A percentile compares a stretch with the other conserved stretches of the same genome.
These are phyloP conservation scores for Drosophila tristis DNA, from an alignment of 1,140 invertebrate genomes.

Conservation along the genomic window DNA sequence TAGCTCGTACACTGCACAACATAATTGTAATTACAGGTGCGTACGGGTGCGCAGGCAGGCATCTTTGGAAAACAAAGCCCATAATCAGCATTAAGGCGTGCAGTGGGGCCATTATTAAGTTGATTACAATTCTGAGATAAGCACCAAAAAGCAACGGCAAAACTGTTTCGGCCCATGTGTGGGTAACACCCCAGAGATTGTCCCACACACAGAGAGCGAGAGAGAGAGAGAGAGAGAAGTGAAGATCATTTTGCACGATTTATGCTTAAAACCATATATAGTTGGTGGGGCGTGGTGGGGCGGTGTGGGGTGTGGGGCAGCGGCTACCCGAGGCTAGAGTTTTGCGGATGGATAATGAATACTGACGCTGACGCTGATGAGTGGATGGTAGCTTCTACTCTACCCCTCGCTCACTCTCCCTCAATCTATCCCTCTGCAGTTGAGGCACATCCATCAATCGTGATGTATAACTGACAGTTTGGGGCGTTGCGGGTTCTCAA, in stretches of 20 bases:
- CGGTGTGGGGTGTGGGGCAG: too few species aligned
- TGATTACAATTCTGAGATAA: constrained; percentile 75
- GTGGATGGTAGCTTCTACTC: constrained; percentile 58
- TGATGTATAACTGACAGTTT: constrained; percentile 72
- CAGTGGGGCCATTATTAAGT: constrained; percentile 66
- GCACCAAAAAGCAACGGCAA: constrained; percentile 37
- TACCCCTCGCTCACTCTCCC: not conserved
- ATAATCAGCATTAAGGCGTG: constrained; percentile 65
- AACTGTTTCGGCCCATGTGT: constrained; percentile 37
- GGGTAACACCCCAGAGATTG: constrained; percentile 58
- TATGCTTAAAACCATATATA: constrained; percentile 8
- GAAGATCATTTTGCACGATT: constrained; percentile 58
- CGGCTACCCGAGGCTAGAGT: constrained; percentile 34
- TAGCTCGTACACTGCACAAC: constrained; percentile 27
- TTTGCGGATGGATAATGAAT: constrained; percentile 34
- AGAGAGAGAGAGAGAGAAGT: constrained; percentile 3
- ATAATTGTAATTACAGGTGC: constrained; percentile 65
- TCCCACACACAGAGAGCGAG: not conserved
- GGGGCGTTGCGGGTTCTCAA: constrained; percentile 60
- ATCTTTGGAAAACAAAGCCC: constrained; percentile 52
- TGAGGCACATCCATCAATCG: constrained; percentile 52
- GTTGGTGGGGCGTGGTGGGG: not conserved
- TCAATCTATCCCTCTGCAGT: not conserved
- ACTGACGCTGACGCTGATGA: constrained; percentile 51
- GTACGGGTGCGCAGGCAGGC: constrained; percentile 36